Base-by-base conservation (phyloP, 2,797 vertebrate genomes). In the Bryconaethiops microstoma region DNA sequence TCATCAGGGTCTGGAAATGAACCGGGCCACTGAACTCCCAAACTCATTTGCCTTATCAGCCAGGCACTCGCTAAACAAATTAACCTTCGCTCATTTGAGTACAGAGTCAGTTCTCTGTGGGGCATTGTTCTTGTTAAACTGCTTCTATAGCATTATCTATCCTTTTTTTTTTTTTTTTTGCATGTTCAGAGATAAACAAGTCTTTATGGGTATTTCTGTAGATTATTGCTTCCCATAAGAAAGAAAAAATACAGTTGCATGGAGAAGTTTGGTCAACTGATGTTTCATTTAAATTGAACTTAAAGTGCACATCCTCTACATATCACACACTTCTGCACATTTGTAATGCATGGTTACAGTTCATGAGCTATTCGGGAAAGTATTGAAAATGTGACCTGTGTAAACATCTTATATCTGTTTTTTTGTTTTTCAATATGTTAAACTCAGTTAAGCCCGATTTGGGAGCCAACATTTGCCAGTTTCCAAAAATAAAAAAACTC, bases 1-100 rank as follows among this genome's bases (percentile, higher is more conserved):
- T 87, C 86, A 92, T 92, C 90, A 93, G 86, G 88, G 90, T 92
- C 86, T 91, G 48, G 83, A 80, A 59, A 62, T 85, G 59, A 83
- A 90, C 87, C 81, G 75, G 82, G 82, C 79, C 86, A 80, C 67
- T 21, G 73, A 81, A 60, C 84, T 77, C 64, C 77, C 59, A 64
- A 84, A 69, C 87, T 92, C 86, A 86, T 89, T 88, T 85, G 81
- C 82, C 83, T 87, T 89, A 89, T 91, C 82, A 4, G 83, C 70
- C 12, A 29, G 42, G 13, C 48, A 52, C 55, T 50, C n/a, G 63
- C 63, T 65, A 76, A 74, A 79, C 72, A 88, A 87, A 92, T 91
- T 89, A 90, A 91, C 90, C 91, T 89, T 85, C 83, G 45, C 84
- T 55, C 74, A 81, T 76, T 83, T 76, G 87, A 89, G 88, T 87